Base-by-base conservation (phyloP, 2,797 vertebrate genomes). In the Notoglanidium macrostoma region DNA sequence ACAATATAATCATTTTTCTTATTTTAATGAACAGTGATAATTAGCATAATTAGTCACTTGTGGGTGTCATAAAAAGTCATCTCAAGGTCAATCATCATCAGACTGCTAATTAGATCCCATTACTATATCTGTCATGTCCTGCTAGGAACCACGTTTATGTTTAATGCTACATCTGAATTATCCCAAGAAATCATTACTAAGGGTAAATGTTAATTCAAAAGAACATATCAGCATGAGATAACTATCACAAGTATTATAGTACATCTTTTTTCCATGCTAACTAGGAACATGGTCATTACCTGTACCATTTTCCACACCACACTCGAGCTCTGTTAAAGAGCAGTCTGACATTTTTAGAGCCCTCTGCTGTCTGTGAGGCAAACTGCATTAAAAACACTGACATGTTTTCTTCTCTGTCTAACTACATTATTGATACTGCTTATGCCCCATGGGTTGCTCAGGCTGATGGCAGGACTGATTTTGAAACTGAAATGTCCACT, bases 31-130 rank as follows among this genome's bases (percentile, higher is more conserved):
- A 80, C n/a, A 73, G 35, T 40, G 4, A 85, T 85, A 5, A 73
- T 88, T 85, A 74, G 67, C 84, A 67, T 85, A 85, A 85, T 81
- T 65, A 85, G 55, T 55, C 63, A 78, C 77, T 88, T 74, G 76
- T 81, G 76, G 29, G 19, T 87, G 87, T 84, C 74, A 79, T 87
- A 84, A 79, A 59, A 84, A 6, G 82, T 46, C 44, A 44, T 32
- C 63, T 87, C 74, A 84, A 72, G 87, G 87, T 87, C 74, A 87
- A 35, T n/a, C 23, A n/a, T 57, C 74, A 54, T 40, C 73, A 61
- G 74, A 51, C 40, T 80, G 76, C 8, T 85, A 88, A 88, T 82
- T 82, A 83, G 35, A 59, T 57, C 70, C 51, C 78, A 85, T 76
- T 88, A 55, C 68, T 55, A 61, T 11, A 74, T 21, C 68, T 85